These are phyloP conservation scores for Eriosoma lanigerum DNA, from an alignment of 1,140 invertebrate genomes.

Conservation along the genomic window DNA sequence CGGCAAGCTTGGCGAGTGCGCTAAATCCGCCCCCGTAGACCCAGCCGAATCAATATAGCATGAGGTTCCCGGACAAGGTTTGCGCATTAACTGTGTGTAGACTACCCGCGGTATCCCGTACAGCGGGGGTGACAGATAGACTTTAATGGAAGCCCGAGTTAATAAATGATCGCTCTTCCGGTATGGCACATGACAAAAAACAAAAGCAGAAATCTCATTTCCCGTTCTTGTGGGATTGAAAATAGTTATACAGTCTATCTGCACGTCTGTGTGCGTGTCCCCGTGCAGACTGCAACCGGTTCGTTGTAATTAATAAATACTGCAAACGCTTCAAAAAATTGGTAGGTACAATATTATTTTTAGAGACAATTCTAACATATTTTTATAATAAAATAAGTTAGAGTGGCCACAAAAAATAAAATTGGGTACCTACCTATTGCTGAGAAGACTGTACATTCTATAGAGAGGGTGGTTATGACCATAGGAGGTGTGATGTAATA, in stretches of 20 bases:
- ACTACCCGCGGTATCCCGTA: neutral
- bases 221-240: conserved; percentile 17
- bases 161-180: conserved; percentile 50
- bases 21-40: conserved; percentile 49
- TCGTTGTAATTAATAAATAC: too few relatives aligned
- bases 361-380: too few relatives aligned
- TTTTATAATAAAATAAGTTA: too few relatives aligned
- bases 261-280: too few relatives aligned
- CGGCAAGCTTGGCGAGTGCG: conserved; percentile 43
- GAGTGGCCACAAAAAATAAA: too few relatives aligned
- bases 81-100: conserved; percentile 49
- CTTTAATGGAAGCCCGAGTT: conserved; percentile 42
- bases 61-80: conserved; percentile 49
- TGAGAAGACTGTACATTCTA: too few relatives aligned
- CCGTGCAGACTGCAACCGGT: too few relatives aligned
- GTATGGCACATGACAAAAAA: conserved; percentile 38
- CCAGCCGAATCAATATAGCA: conserved; percentile 49
- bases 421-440: too few relatives aligned
- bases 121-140: conserved; percentile 28
- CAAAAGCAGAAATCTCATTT: conserved; percentile 49
- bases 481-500: too few relatives aligned
- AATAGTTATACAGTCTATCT: neutral
- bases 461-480: too few relatives aligned
- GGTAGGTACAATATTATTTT: too few relatives aligned
- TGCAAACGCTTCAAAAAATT: too few relatives aligned